A percentile compares a stretch with the other conserved stretches of the same genome.
Evolutionary conservation across 2,888 invertebrate genomes (phyloP).

Genomic region (Monopis laevigella): DNA sequence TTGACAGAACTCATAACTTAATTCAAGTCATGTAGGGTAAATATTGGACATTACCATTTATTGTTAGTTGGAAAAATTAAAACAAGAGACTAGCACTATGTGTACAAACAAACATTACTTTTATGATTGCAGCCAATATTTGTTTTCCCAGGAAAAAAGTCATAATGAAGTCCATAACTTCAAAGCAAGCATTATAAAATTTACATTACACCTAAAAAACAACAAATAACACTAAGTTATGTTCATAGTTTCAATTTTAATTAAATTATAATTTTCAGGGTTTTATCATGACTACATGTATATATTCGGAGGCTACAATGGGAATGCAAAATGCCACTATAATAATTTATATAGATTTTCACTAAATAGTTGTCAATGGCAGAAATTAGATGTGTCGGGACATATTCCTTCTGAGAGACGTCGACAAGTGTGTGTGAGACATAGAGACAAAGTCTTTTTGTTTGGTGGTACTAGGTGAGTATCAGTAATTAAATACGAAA

Average conservation of each 20-base stretch:
- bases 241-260: constrained; percentile 3
- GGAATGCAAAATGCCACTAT: constrained; percentile 77
- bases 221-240: background rate
- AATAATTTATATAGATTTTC: constrained; percentile 85
- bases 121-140: too few relatives aligned
- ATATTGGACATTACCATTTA: too few relatives aligned
- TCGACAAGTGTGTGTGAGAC: constrained; percentile 83
- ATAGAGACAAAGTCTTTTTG: constrained; percentile 77
- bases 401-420: constrained; percentile 71
- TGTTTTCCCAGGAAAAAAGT: too few relatives aligned
- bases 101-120: too few relatives aligned
- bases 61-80: too few relatives aligned
- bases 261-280: constrained; percentile 67
- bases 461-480: constrained; percentile 91
- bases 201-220: too few relatives aligned
- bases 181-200: too few relatives aligned
- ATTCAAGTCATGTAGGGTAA: too few relatives aligned
- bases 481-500: constrained; percentile 9
- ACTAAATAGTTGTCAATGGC: constrained; percentile 70
- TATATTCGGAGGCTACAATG: constrained; percentile 92
- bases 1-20: too few relatives aligned
- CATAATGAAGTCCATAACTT: too few relatives aligned
- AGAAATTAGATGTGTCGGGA: constrained; percentile 66
- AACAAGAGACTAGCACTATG: too few relatives aligned
- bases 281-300: constrained; percentile 79